Evolutionary conservation across 2,888 invertebrate species (phyloP), one percentile per base, ranked within the genome.

Genomic region (Hirtodrosophila trivittata): DNA sequence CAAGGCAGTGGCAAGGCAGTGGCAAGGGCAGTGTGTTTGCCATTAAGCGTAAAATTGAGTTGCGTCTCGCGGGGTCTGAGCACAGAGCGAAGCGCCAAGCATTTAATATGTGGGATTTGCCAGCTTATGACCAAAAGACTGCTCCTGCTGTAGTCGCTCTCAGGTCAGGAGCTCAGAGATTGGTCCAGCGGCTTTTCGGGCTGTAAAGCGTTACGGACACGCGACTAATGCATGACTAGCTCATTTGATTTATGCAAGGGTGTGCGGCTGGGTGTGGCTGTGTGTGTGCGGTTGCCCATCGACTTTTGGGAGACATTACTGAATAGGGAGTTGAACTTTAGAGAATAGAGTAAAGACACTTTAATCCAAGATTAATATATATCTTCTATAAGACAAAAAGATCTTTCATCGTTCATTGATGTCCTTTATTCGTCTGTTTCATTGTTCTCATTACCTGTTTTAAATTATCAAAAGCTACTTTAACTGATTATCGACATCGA

Each of bases 91-190:
- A 47, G 56, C 47, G 46, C 3, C 56, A 59, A 58, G 64, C 77
- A 71, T 84, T 84, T 84, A 81, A 80, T 81, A 72, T 66, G 69
- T 28, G 45, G 66, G 69, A 68, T 75, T 85, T 49, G 12, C 45
- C 60, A 64, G 66, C 65, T 78, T 69, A 66, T 47, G 18, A 7
- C 41, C 28, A 16, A n/a, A 12, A 37, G 45, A 56, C 18, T 21
- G 49, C 39, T 59, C 50, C 28, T 47, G 64, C 33, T 49, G 57
- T 50, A 63, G 46, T 43, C 42, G 49, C 16, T 26, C 10, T 39
- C 14, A 5, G 18, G 38, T 21, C 25, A 32, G 28, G 12, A 59
- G 37, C 18, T 67, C 41, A 67, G 33, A 43, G 43, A 37, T 52
- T 32, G 66, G 43, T 55, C 3, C 64, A 65, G 25, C 45, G 47